These are phyloP conservation scores for Xanthia togata DNA, from an alignment of 2,888 invertebrate genomes.

Conservation along the genomic window DNA sequence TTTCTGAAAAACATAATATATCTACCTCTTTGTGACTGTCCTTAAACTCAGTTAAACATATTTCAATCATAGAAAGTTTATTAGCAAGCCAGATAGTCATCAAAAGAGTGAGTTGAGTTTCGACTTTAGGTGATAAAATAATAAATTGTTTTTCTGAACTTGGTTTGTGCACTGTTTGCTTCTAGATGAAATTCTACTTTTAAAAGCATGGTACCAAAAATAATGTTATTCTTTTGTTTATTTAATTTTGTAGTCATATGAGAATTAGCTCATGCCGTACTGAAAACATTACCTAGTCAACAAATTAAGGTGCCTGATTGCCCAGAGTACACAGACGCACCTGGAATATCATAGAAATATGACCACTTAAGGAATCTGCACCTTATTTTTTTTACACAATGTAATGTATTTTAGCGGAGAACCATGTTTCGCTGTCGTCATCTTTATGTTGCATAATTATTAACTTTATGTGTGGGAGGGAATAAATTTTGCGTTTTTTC, in stretches of 20 bases:
- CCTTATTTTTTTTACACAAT: background rate
- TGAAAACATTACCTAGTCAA: background rate
- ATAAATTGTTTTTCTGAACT: background rate
- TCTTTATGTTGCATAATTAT: background rate
- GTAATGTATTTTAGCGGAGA: background rate
- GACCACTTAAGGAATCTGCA: background rate
- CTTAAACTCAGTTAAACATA: too few relatives aligned
- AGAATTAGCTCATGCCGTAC: background rate
- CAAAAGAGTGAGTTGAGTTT: background rate
- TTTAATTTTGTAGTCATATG: background rate
- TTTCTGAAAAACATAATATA: too few relatives aligned
- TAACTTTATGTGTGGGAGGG: conserved; percentile 15
- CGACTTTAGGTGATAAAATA: background rate
- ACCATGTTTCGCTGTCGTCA: background rate
- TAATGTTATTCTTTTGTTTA: background rate
- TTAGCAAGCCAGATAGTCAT: background rate
- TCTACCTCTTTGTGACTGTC: too few relatives aligned
- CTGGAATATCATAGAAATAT: background rate
- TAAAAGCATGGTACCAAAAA: background rate
- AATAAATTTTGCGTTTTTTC: conserved; percentile 20
- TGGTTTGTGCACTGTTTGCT: too few relatives aligned
- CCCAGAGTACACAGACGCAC: background rate
- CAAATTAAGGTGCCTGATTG: background rate
- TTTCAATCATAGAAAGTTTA: too few relatives aligned
- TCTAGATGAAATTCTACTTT: background rate